Evolutionary conservation across 2,888 invertebrate genomes (phyloP).

Genomic region (Cataglyphis rosenhaueri): DNA sequence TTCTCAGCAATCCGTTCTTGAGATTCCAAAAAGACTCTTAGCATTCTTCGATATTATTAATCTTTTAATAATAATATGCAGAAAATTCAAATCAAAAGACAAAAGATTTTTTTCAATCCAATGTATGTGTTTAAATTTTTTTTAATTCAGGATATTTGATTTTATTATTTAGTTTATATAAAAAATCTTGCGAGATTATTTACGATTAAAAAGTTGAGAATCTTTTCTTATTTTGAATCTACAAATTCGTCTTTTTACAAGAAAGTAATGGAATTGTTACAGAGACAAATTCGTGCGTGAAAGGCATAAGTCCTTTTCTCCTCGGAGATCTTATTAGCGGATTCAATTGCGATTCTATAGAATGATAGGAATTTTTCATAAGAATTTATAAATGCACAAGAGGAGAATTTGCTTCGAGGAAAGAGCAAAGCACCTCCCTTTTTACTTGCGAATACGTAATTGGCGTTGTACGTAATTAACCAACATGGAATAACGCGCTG

Average conservation of each 20-base stretch:
- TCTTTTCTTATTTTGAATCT: not conserved
- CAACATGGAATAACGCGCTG: slow-evolving; percentile 30
- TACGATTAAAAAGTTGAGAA: not conserved
- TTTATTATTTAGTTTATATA: not conserved
- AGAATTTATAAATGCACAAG: not conserved
- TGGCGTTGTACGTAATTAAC: slow-evolving; percentile 31
- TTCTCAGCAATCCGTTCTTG: slow-evolving; percentile 6
- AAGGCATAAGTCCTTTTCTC: slow-evolving; percentile 59
- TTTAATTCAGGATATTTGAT: not conserved
- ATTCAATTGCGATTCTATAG: slow-evolving; percentile 46
- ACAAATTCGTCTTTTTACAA: not conserved
- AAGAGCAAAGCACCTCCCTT: not conserved
- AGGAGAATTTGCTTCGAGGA: not conserved
- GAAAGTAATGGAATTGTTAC: not conserved
- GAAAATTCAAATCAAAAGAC: not conserved
- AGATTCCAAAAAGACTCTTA: not conserved
- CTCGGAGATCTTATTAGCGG: slow-evolving; percentile 73
- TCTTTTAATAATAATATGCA: not conserved
- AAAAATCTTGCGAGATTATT: not conserved
- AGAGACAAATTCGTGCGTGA: not conserved
- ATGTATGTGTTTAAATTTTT: not conserved
- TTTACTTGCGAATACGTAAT: slow-evolving; percentile 30
- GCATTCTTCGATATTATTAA: not conserved
- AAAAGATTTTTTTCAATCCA: not conserved
- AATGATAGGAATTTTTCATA: not conserved